Conservation (phyloP, 2,113 vertebrate genomes). For the Corvus cornix region DNA sequence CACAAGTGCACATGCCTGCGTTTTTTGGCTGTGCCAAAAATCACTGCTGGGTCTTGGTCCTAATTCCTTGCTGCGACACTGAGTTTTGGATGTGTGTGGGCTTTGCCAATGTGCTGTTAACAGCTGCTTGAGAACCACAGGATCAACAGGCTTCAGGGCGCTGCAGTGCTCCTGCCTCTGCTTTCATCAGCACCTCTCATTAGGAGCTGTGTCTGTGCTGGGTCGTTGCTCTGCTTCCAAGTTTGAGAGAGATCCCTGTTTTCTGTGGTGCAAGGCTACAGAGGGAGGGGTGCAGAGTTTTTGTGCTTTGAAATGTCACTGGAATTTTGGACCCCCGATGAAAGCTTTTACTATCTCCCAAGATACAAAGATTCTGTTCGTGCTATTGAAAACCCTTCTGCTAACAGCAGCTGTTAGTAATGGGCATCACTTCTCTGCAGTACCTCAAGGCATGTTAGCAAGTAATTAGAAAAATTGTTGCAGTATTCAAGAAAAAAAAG, state of each 20-base stretch:
- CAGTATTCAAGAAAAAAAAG: not conserved
- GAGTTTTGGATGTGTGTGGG: not conserved
- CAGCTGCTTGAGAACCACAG: not conserved
- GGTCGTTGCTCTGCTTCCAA: not conserved
- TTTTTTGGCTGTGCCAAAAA: not conserved
- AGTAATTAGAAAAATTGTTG: not conserved
- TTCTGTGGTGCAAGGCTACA: accelerated
- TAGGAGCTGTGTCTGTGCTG: not conserved
- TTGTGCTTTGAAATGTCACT: not conserved
- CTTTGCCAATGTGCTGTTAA: not conserved
- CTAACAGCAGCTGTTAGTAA: not conserved
- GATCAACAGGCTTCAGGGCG: not conserved
- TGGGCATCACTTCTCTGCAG: not conserved
- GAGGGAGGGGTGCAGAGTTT: not conserved
- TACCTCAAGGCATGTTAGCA: not conserved
- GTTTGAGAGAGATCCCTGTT: not conserved
- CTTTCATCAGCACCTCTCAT: not conserved
- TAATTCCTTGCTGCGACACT: not conserved
- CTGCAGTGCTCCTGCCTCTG: not conserved
- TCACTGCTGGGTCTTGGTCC: not conserved
- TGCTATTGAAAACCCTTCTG: not conserved
- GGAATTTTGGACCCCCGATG: not conserved
- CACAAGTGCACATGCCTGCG: not conserved
- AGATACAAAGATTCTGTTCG: not conserved
- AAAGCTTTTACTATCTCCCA: not conserved